Percentiles rank a stretch among this genome's conserved stretches.
Conservation (phyloP, 2,888 invertebrate genomes). For the Tinea trinotella region DNA sequence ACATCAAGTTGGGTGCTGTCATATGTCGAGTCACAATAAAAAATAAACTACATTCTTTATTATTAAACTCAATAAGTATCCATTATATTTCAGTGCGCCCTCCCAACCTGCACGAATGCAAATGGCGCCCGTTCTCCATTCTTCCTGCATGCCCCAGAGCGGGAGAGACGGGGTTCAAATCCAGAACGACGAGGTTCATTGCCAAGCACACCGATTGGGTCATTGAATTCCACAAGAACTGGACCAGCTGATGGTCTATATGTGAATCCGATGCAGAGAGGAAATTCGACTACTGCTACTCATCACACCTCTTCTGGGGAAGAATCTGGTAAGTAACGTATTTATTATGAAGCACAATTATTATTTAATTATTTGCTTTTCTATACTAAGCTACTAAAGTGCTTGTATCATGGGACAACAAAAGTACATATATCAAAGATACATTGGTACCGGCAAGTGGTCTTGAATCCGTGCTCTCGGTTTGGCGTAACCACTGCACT, state of each 20-base stretch:
- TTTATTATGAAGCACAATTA: no score
- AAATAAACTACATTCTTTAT: no score
- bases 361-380: no score
- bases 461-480: no score
- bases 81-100: slow-evolving; percentile 58
- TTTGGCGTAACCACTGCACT: no score
- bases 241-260: slow-evolving; percentile 85
- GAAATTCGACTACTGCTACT: slow-evolving; percentile 37
- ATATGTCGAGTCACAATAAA: no score
- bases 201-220: slow-evolving; percentile 56
- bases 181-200: slow-evolving; percentile 52
- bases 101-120: slow-evolving; percentile 67
- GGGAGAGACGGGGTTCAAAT: slow-evolving; percentile 41
- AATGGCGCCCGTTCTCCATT: slow-evolving; percentile 74
- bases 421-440: no score
- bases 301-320: slow-evolving; percentile 60
- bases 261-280: slow-evolving; percentile 84
- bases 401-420: no score
- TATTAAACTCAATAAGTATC: no score
- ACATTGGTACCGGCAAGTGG: no score
- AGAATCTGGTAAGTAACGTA: slow-evolving; percentile 47
- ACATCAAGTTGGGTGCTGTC: no score
- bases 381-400: no score
- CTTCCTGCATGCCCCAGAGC: slow-evolving; percentile 81
- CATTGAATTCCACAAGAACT: slow-evolving; percentile 46